phyloP scores from a whole-genome alignment of 2,113 vertebrate genomes.

The Dolichallabes microphthalmus region DNA sequence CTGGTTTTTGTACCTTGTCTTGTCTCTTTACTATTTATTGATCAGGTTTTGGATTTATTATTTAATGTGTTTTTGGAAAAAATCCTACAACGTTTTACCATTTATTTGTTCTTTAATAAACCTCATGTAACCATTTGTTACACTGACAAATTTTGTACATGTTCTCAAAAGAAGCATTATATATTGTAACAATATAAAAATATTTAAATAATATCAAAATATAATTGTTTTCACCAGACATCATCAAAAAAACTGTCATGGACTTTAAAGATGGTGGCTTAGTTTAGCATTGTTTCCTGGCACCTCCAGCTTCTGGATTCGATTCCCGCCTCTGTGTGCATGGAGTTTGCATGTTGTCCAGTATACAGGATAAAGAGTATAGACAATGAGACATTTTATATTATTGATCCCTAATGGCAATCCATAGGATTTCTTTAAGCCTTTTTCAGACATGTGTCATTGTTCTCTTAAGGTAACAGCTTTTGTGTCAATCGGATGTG shows the following conservation, averaged over 20 bases:
- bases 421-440: background rate
- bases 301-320: too few species aligned
- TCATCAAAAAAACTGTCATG: background rate
- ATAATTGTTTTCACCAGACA: background rate
- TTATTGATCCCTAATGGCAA: background rate
- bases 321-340: too few species aligned
- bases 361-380: too few species aligned
- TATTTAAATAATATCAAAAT: too few species aligned
- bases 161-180: background rate
- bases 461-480: too few species aligned
- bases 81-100: background rate
- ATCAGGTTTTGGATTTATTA: background rate
- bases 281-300: too few species aligned
- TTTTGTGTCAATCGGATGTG: too few species aligned
- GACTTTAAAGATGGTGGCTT: too few species aligned
- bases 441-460: too few species aligned
- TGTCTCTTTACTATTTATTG: background rate
- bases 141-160: background rate
- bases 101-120: background rate
- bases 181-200: background rate
- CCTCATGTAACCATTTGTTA: background rate
- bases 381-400: background rate
- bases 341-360: too few species aligned
- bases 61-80: background rate
- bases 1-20: background rate